Percentiles rank a stretch among this genome's conserved stretches.
Evolutionary conservation across 1,140 invertebrate genomes (phyloP).

Genomic region (Patella vulgata): DNA sequence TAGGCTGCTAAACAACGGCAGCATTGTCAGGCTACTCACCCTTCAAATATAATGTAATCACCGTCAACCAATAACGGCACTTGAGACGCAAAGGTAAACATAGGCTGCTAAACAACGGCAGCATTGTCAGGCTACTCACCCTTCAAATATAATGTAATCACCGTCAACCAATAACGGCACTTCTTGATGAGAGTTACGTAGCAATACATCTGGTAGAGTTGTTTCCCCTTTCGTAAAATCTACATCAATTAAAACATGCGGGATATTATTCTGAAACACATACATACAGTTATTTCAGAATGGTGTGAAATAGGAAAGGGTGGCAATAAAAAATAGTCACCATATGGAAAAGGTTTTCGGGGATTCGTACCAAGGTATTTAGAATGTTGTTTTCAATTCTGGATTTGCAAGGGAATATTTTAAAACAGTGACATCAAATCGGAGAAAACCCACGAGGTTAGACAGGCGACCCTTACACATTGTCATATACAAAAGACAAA

Average conservation of each 20-base stretch:
- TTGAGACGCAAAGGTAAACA: too few relatives aligned
- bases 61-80: conserved; percentile 43
- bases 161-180: conserved; percentile 43
- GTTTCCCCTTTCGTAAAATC: conserved; percentile 33
- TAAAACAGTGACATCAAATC: too few relatives aligned
- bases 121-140: conserved; percentile 31
- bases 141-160: conserved; percentile 41
- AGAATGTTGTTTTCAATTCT: too few relatives aligned
- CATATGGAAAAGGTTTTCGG: too few relatives aligned
- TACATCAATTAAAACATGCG: conserved; percentile 41
- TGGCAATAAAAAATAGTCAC: too few relatives aligned
- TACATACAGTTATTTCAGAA: background rate
- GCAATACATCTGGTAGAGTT: conserved; percentile 30
- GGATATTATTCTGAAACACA: conserved; percentile 39
- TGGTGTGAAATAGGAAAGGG: background rate
- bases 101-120: too few relatives aligned
- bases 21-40: conserved; percentile 31
- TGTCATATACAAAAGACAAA: too few relatives aligned
- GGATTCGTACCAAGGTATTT: too few relatives aligned
- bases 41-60: conserved; percentile 41
- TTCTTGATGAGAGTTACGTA: conserved; percentile 34
- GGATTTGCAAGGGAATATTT: too few relatives aligned
- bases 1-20: too few relatives aligned
- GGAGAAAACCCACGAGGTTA: too few relatives aligned
- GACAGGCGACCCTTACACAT: too few relatives aligned